Evolutionary conservation across 2,113 vertebrate genomes (phyloP).

Genomic region (Bufo bufo): DNA sequence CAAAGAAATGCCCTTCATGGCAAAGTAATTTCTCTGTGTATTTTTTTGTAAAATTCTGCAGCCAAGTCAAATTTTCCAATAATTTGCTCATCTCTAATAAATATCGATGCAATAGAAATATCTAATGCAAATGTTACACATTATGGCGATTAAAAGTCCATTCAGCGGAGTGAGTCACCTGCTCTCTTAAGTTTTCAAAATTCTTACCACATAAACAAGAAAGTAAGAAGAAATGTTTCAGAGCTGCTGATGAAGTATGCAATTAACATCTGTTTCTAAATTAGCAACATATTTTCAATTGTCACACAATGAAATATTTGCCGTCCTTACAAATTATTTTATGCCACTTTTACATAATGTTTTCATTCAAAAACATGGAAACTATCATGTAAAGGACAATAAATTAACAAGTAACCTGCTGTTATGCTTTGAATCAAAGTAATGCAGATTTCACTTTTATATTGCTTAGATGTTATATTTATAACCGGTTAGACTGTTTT

Average conservation of each 20-base stretch:
- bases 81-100: too few species aligned
- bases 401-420: slow-evolving; percentile 49
- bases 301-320: slow-evolving; percentile 16
- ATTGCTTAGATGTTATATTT: slow-evolving; percentile 33
- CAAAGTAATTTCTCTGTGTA: too few species aligned
- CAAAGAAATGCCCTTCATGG: too few species aligned
- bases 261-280: slow-evolving; percentile 47
- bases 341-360: slow-evolving; percentile 50
- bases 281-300: slow-evolving; percentile 55
- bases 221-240: slow-evolving; percentile 31
- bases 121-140: not conserved
- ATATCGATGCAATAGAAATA: not conserved
- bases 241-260: slow-evolving; percentile 53
- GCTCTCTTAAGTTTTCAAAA: slow-evolving; percentile 38
- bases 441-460: slow-evolving; percentile 31
- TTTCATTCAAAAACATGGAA: slow-evolving; percentile 49
- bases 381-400: not conserved
- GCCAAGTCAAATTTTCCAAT: too few species aligned
- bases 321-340: slow-evolving; percentile 38
- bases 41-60: too few species aligned
- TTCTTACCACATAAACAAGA: slow-evolving; percentile 55
- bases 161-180: slow-evolving; percentile 10
- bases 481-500: slow-evolving; percentile 2
- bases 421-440: slow-evolving; percentile 45
- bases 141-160: not conserved